Evolutionary conservation across 2,113 vertebrate genomes (phyloP).

Genomic region (Lethenteron camtschaticum): DNA sequence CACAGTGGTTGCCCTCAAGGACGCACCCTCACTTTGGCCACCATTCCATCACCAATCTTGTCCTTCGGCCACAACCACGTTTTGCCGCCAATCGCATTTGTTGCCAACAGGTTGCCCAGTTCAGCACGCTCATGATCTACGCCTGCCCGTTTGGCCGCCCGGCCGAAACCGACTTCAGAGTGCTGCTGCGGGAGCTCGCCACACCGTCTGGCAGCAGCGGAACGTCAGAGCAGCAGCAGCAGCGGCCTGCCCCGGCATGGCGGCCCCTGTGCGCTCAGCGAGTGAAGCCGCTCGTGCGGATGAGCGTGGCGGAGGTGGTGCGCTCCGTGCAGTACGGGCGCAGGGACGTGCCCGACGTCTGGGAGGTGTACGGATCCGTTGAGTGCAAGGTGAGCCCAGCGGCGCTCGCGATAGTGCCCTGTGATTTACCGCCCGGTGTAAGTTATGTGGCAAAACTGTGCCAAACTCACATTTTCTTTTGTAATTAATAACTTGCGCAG

Average conservation of each 20-base stretch:
- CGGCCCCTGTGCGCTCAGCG: constrained; percentile 34
- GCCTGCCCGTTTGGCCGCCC: constrained; percentile 61
- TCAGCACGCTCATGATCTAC: constrained; percentile 15
- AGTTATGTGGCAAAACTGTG: no score
- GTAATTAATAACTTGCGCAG: no score
- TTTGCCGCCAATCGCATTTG: no score
- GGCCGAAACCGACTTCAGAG: constrained; percentile 30
- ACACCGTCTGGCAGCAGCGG: constrained; percentile 10
- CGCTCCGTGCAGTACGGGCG: constrained; percentile 66
- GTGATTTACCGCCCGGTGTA: no score
- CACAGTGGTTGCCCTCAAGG: no score
- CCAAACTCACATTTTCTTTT: no score
- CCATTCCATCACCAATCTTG: no score
- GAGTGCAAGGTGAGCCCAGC: constrained; percentile 51
- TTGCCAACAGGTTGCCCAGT: no score
- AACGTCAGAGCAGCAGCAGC: constrained; percentile 18
- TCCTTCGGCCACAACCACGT: no score
- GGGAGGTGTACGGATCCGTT: constrained; percentile 65
- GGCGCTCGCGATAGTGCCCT: no score
- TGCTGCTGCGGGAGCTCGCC: constrained; percentile 21
- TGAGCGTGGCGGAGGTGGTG: constrained; percentile 50
- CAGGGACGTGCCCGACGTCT: constrained; percentile 38
- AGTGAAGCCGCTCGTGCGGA: constrained; percentile 49
- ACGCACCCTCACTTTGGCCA: no score
- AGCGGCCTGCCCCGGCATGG: constrained; percentile 59